Percentiles rank a stretch among this genome's conserved stretches.
These are phyloP conservation scores for Perithous albicinctus DNA, from an alignment of 2,888 invertebrate species.

Conservation along the genomic window DNA sequence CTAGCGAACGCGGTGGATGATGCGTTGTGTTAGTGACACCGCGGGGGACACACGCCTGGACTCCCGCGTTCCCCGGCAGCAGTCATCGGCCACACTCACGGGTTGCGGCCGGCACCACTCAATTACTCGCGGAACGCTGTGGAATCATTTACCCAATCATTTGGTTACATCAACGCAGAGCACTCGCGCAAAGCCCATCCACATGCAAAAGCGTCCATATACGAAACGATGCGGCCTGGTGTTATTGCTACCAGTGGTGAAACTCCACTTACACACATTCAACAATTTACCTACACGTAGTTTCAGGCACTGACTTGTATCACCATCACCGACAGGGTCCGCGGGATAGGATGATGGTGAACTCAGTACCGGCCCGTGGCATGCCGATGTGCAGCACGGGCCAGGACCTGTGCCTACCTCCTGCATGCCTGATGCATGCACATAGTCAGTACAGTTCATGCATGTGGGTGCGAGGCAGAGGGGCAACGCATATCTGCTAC, in stretches of 20 bases:
- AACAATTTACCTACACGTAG: constrained; percentile 30
- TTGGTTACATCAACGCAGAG: constrained; percentile 84
- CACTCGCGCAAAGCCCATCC: constrained; percentile 55
- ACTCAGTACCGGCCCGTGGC: constrained; percentile 36
- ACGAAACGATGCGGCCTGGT: neutral
- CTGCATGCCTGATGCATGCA: constrained; percentile 22
- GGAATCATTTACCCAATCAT: constrained; percentile 85
- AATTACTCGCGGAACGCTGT: constrained; percentile 84
- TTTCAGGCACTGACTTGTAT: constrained; percentile 57
- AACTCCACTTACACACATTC: neutral
- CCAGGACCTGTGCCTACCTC: neutral
- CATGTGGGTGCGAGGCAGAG: constrained; percentile 54
- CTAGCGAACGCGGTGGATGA: neutral
- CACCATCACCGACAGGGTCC: constrained; percentile 46
- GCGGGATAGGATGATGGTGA: constrained; percentile 45
- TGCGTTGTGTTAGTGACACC: constrained; percentile 9
- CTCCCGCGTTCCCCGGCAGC: constrained; percentile 68
- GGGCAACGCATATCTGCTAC: constrained; percentile 32
- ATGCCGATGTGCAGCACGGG: constrained; percentile 15
- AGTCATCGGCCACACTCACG: constrained; percentile 75
- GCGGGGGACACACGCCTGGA: constrained; percentile 42
- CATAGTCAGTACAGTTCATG: constrained; percentile 21
- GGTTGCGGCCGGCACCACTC: constrained; percentile 80
- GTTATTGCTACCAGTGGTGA: neutral
- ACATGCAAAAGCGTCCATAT: constrained; percentile 21